These are phyloP conservation scores for Diabrotica undecimpunctata DNA, from an alignment of 1,140 invertebrate species.

Conservation along the genomic window DNA sequence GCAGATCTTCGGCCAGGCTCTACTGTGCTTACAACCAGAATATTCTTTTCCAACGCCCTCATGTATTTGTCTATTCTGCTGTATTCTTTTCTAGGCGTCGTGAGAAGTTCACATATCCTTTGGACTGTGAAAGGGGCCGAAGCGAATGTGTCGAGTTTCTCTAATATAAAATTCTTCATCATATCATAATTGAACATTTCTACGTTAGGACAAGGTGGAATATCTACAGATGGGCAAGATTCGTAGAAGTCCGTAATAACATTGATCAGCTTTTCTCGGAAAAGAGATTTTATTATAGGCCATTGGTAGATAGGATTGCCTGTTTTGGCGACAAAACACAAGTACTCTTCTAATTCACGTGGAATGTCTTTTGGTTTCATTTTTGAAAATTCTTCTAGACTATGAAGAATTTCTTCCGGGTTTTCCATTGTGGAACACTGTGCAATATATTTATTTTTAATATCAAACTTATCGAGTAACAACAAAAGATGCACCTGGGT, in stretches of 20 bases:
- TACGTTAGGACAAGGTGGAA: constrained; percentile 82
- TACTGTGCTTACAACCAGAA: constrained; percentile 91
- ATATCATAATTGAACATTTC: constrained; percentile 87
- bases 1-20: constrained; percentile 69
- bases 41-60: constrained; percentile 90
- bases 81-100: constrained; percentile 89
- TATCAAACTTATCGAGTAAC: not conserved
- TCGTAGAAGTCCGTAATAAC: constrained; percentile 86
- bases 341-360: constrained; percentile 84
- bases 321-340: constrained; percentile 86
- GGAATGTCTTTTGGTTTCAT: constrained; percentile 79
- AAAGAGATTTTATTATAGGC: constrained; percentile 80
- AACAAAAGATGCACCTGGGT: not conserved
- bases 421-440: constrained; percentile 67
- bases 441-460: not conserved
- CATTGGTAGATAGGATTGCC: constrained; percentile 93
- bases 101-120: constrained; percentile 89
- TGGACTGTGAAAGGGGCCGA: constrained; percentile 96
- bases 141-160: constrained; percentile 76
- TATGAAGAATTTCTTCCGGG: constrained; percentile 77
- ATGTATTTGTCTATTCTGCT: constrained; percentile 94
- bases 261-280: constrained; percentile 79
- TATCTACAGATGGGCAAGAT: constrained; percentile 63
- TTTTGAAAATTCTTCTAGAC: constrained; percentile 80
- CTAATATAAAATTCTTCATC: constrained; percentile 80